These are phyloP conservation scores for Luffia ferchaultella DNA, from an alignment of 2,888 invertebrate species.

Conservation along the genomic window DNA sequence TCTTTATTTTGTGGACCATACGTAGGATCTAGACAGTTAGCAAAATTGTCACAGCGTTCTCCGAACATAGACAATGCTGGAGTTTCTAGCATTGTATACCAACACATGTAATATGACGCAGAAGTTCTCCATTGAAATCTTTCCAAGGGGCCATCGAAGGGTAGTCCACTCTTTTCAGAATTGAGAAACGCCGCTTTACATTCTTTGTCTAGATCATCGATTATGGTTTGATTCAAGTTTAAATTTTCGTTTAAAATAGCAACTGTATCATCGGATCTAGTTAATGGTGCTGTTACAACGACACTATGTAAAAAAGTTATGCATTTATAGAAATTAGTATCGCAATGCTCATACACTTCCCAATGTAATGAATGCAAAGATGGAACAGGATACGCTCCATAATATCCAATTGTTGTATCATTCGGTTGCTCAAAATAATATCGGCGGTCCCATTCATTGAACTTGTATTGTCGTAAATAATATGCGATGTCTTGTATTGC, in stretches of 20 bases:
- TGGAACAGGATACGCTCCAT: conserved; percentile 59
- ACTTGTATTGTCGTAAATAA: conserved; percentile 69
- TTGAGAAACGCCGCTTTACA: conserved; percentile 46
- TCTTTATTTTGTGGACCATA: conserved; percentile 53
- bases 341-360: conserved; percentile 67
- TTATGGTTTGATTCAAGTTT: conserved; percentile 39
- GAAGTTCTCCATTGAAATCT: conserved; percentile 70
- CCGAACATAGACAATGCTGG: conserved; percentile 57
- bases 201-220: conserved; percentile 45
- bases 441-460: conserved; percentile 69
- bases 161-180: conserved; percentile 49
- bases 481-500: conserved; percentile 67
- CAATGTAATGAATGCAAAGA: conserved; percentile 66
- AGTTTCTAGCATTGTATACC: conserved; percentile 67
- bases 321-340: conserved; percentile 58
- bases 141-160: conserved; percentile 65
- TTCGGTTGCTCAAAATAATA: conserved; percentile 34
- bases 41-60: conserved; percentile 70
- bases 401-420: conserved; percentile 24
- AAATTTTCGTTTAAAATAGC: conserved; percentile 48
- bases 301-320: conserved; percentile 59
- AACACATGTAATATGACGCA: conserved; percentile 74
- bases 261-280: conserved; percentile 56
- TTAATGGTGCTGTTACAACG: conserved; percentile 39
- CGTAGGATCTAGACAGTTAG: conserved; percentile 55